Evolutionary conservation across 2,888 invertebrate species (phyloP), one percentile per base, ranked within the genome.

Genomic region (Villa cingulata): DNA sequence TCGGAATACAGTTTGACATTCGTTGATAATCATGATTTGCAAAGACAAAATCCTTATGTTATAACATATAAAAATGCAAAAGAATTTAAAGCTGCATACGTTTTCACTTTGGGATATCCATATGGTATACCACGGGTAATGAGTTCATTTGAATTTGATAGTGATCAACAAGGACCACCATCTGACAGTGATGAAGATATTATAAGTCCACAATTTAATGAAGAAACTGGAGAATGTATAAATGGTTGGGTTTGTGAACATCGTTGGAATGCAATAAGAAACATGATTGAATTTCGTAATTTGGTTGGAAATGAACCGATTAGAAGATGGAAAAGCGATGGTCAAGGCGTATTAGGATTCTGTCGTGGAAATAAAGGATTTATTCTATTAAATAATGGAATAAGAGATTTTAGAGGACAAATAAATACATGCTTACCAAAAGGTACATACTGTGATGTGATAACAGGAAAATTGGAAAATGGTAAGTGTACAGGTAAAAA

Each of bases 1-100:
- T 72, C 72, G 1, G 58, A 55, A 0, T 75, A 77, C 48, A 74
- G 83, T 5, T 59, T 87, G 0, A 76, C 80, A 15, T 87, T 87
- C 60, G 76, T 88, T 44, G 87, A 88, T 60, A 90, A 90, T 66
- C 90, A 90, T 61, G 90, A 90, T 65, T 86, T 82, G 59, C 87
- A 88, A 62, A 73, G 90, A 60, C 80, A 80, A 6, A 76, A 78
- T 51, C 77, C 77, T 39, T 77, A 74, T 40, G 67, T 70, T 49
- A 57, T 71, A n/a, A 70, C 63, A 9, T 59, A 68, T 57, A 64
- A 66, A 46, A 51, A 56, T 9, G 48, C 67, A 1, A 64, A 62
- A 46, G 58, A 58, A 46, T 72, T 70, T 58, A 70, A 65, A 59
- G 63, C 55, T 63, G 77, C 76, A 0, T 68, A 64, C 7, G 73